Base-by-base conservation (phyloP, 2,797 vertebrate species). In the Pelodytes ibericus region DNA sequence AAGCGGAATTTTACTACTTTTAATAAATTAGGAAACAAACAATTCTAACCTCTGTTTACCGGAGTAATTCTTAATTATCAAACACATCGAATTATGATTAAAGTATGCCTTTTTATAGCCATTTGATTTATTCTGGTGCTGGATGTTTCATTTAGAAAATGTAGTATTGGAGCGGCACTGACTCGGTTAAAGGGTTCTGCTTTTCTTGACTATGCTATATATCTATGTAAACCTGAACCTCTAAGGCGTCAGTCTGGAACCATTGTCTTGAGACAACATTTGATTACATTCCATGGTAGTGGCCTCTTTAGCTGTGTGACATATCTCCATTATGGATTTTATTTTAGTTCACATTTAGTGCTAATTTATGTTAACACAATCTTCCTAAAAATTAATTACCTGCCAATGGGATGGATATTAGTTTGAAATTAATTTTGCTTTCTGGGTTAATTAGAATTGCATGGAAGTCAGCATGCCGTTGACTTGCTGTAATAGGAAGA, bases 361-460 rank as follows among this genome's bases (percentile, higher is more conserved):
- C 68, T 77, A 77, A 77, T 77, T 77, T 77, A 77, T 71, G 68
- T 71, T 75, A 71, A 64, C 74, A 60, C 68, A 77, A 72, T 77
- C 68, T 77, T 77, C 68, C 75, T 30, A 58, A 77, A 77, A 71
- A 77, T 72, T 77, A 77, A 72, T 77, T 77, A 72, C 75, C 68
- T 77, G 75, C 75, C 68, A 77, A 77, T 77, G 68, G 75, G 61
- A 77, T 77, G 75, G 68, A 72, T 77, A 77, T 77, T 77, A 77
- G 68, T 77, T 72, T 71, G 61, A 77, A 77, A 77, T 77, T 77
- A 77, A 77, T 72, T 72, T 77, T 77, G 60, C 75, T 77, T 77
- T 77, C 68, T 77, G 75, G 75, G 75, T 77, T 77, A 77, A 77
- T 77, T 77, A 77, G 75, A 77, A 71, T 71, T 77, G 68, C 61